Evolutionary conservation across 1,140 invertebrate genomes (phyloP).

Genomic region (Eciton burchellii): DNA sequence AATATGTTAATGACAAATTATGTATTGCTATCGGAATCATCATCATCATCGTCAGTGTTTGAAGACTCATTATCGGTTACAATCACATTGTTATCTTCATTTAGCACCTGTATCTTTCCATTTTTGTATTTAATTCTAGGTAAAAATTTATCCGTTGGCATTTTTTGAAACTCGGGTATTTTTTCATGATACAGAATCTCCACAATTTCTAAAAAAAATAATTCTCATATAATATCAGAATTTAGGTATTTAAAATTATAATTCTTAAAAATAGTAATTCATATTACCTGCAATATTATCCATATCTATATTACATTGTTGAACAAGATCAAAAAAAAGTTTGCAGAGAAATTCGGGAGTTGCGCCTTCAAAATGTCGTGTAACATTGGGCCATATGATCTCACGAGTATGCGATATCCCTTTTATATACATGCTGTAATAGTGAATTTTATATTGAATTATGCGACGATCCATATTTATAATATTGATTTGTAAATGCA

Average conservation of each 20-base stretch:
- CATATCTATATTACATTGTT: neutral
- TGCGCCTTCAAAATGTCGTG: constrained; percentile 75
- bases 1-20: constrained; percentile 7
- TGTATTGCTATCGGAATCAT: neutral
- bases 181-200: constrained; percentile 69
- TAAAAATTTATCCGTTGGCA: constrained; percentile 65
- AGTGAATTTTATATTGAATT: constrained; percentile 3
- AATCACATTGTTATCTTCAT: constrained; percentile 12
- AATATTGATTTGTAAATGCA: neutral
- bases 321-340: constrained; percentile 59
- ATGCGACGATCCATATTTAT: neutral
- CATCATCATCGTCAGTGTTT: neutral
- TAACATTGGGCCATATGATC: constrained; percentile 73
- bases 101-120: constrained; percentile 59
- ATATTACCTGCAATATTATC: constrained; percentile 63
- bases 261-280: neutral
- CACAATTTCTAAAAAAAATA: constrained; percentile 69
- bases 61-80: neutral
- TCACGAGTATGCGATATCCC: constrained; percentile 65
- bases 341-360: constrained; percentile 72
- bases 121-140: constrained; percentile 72
- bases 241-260: neutral
- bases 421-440: constrained; percentile 76
- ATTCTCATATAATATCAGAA: neutral
- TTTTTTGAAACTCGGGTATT: constrained; percentile 63